Evolutionary conservation across 2,113 vertebrate species (phyloP).

Genomic region (Porphyrio hochstetteri): DNA sequence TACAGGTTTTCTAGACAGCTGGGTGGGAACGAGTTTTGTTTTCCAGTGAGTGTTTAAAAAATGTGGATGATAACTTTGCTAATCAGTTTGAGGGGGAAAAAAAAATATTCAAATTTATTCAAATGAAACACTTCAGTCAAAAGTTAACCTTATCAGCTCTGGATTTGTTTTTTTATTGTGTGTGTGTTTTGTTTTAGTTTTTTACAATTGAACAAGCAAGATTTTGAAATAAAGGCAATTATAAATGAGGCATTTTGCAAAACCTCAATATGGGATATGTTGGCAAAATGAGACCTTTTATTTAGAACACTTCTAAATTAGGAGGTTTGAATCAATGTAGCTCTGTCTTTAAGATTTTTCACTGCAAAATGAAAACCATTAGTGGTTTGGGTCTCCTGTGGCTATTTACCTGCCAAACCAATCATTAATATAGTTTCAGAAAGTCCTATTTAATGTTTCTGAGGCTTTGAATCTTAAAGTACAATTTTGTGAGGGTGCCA

Average conservation of each 20-base stretch:
- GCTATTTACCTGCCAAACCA: constrained; percentile 4
- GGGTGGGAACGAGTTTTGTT: background rate
- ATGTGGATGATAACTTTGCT: background rate
- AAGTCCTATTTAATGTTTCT: background rate
- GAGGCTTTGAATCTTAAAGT: background rate
- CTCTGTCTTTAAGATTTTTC: background rate
- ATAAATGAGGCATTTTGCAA: background rate
- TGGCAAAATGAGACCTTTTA: background rate
- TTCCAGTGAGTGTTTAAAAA: background rate
- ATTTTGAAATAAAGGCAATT: background rate
- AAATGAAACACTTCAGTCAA: background rate
- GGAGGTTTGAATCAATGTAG: background rate
- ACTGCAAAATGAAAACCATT: background rate
- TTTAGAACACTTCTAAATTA: constrained; percentile 5
- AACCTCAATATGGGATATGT: background rate
- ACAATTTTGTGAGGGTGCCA: background rate
- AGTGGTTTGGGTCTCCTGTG: background rate
- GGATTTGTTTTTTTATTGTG: too few species aligned
- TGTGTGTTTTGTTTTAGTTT: background rate
- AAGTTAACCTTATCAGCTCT: background rate
- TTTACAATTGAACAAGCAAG: background rate
- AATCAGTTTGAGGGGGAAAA: background rate
- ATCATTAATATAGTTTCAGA: background rate
- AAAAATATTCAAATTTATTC: background rate
- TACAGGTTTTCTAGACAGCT: background rate